These are phyloP conservation scores for Anadara kagoshimensis DNA, from an alignment of 1,140 invertebrate species.

Conservation along the genomic window DNA sequence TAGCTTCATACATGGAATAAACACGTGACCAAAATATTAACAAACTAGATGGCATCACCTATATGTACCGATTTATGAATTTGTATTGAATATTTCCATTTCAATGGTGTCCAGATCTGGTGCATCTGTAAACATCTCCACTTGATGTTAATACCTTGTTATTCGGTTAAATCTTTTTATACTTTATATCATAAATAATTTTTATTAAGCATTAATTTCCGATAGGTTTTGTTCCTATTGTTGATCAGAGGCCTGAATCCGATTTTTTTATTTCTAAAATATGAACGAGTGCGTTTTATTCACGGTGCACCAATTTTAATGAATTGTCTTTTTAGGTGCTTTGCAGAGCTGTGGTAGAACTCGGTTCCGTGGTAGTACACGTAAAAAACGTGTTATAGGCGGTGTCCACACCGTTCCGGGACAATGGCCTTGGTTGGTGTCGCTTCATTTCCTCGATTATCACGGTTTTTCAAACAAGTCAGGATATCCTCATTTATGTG, in stretches of 20 bases:
- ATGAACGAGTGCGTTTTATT: not conserved
- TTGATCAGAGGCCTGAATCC: too few species aligned
- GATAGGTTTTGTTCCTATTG: not conserved
- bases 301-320: not conserved
- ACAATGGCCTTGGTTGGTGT: conserved; percentile 71
- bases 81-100: too few species aligned
- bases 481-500: conserved; percentile 70
- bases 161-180: too few species aligned
- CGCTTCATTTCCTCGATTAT: conserved; percentile 53
- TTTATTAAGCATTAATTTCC: not conserved
- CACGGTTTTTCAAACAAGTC: conserved; percentile 46
- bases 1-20: too few species aligned
- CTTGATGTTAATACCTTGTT: not conserved
- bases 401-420: conserved; percentile 51
- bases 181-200: too few species aligned
- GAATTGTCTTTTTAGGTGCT: conserved; percentile 5
- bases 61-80: too few species aligned
- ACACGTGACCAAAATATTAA: too few species aligned
- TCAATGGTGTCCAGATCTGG: too few species aligned
- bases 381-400: conserved; percentile 59
- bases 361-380: conserved; percentile 11
- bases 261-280: not conserved
- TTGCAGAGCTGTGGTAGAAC: conserved; percentile 34
- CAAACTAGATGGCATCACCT: too few species aligned
- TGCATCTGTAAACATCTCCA: not conserved